Conservation (phyloP, 1,140 invertebrate species). For the Triops longicaudatus region DNA sequence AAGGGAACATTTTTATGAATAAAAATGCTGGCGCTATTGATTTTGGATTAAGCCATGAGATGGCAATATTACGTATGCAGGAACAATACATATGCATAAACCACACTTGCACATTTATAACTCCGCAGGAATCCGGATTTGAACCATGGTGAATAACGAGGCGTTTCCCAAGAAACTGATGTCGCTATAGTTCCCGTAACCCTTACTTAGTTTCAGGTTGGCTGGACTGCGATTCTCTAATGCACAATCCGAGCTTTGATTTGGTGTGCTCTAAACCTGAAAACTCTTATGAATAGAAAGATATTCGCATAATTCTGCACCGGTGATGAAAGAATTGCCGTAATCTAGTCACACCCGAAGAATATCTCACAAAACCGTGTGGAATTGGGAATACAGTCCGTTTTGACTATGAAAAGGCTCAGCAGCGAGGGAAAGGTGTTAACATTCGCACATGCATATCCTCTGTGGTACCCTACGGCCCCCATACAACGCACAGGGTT, state of each 20-base stretch:
- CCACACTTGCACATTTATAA: neutral
- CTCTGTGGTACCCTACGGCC: neutral
- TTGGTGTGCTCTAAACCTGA: too few relatives aligned
- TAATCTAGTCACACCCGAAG: too few relatives aligned
- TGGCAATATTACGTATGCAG: slow-evolving; percentile 6
- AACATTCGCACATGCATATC: neutral
- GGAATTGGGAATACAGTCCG: neutral
- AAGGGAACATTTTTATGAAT: neutral
- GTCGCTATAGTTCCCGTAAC: too few relatives aligned
- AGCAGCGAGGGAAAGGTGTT: neutral
- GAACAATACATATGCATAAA: neutral
- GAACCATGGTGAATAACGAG: neutral
- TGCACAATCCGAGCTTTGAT: too few relatives aligned
- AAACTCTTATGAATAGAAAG: too few relatives aligned
- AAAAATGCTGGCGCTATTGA: neutral
- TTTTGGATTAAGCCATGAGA: neutral
- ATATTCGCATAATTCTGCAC: too few relatives aligned
- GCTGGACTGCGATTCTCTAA: too few relatives aligned
- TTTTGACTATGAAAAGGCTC: neutral
- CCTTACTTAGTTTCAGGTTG: too few relatives aligned
- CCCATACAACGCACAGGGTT: neutral
- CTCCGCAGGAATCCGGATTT: neutral
- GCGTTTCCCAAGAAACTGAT: neutral
- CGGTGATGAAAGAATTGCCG: too few relatives aligned
- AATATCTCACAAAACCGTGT: neutral